Conservation (phyloP, 2,113 vertebrate genomes). For the Misgurnus anguillicaudatus region DNA sequence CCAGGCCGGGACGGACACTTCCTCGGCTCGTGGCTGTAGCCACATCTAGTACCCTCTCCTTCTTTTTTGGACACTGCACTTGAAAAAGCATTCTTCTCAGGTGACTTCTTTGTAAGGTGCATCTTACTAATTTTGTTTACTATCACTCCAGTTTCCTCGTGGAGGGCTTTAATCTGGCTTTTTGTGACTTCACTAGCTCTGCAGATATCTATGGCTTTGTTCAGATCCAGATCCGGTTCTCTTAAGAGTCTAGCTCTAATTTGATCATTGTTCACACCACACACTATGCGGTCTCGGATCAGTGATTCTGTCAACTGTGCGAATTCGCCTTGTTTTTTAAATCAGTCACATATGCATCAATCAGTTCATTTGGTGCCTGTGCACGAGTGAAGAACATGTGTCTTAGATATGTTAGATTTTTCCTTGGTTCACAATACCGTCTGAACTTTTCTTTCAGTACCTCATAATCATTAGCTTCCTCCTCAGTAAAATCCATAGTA, state of each 20-base stretch:
- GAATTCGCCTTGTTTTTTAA: too few species aligned
- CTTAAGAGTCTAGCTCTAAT: slow-evolving; percentile 12
- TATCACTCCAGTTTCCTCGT: slow-evolving; percentile 11
- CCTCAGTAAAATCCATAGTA: slow-evolving; percentile 27
- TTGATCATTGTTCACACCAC: slow-evolving; percentile 16
- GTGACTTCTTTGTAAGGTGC: not conserved
- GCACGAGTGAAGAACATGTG: slow-evolving; percentile 38
- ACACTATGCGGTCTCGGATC: slow-evolving; percentile 24
- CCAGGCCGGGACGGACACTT: not conserved
- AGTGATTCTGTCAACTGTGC: not conserved
- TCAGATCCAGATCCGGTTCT: slow-evolving; percentile 3
- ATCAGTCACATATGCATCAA: slow-evolving; percentile 29
- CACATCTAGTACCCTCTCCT: not conserved
- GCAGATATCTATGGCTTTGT: slow-evolving; percentile 3
- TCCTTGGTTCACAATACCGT: slow-evolving; percentile 25
- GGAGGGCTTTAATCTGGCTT: slow-evolving; percentile 27
- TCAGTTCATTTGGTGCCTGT: slow-evolving; percentile 17
- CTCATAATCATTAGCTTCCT: not conserved
- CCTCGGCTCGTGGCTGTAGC: not conserved
- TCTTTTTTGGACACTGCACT: not conserved
- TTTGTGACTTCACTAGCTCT: not conserved
- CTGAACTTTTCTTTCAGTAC: slow-evolving; percentile 16
- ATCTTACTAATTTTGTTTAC: not conserved
- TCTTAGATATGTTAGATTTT: slow-evolving; percentile 17
- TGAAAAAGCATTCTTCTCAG: too few species aligned